Evolutionary conservation across 2,113 vertebrate species (phyloP).

Genomic region (Himantopus leucocephalus): DNA sequence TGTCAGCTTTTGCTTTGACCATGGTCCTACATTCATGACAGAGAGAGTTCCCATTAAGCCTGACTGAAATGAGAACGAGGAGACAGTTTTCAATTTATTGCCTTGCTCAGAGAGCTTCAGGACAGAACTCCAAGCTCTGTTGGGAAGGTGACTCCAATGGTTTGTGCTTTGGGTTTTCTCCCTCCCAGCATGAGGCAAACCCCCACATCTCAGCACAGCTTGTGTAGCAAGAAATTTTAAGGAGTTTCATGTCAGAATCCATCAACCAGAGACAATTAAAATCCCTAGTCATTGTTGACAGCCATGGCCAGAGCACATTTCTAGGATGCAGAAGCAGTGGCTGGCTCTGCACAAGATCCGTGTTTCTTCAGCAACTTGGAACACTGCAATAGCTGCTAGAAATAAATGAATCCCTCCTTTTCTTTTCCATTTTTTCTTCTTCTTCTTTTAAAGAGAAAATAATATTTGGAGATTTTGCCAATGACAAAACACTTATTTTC

Average conservation of each 20-base stretch:
- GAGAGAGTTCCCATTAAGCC: not conserved
- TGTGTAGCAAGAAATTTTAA: not conserved
- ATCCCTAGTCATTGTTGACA: not conserved
- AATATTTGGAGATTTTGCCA: not conserved
- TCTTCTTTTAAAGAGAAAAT: not conserved
- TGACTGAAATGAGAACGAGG: not conserved
- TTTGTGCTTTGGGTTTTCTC: not conserved
- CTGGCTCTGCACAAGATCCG: not conserved
- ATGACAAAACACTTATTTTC: not conserved
- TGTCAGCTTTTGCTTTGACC: not conserved
- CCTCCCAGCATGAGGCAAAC: not conserved
- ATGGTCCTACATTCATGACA: not conserved
- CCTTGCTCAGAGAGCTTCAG: not conserved
- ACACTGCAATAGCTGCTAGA: not conserved
- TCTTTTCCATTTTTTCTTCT: not conserved
- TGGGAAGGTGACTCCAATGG: not conserved
- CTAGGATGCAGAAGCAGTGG: not conserved
- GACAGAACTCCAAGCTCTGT: not conserved
- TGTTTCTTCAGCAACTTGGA: not conserved
- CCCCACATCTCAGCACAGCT: not conserved
- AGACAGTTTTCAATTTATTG: not conserved
- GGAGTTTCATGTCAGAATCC: not conserved
- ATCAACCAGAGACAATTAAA: not conserved
- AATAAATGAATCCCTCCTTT: not conserved
- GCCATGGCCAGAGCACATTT: not conserved